Conservation (phyloP, 1,140 invertebrate species). For the Dysdera silvatica region DNA sequence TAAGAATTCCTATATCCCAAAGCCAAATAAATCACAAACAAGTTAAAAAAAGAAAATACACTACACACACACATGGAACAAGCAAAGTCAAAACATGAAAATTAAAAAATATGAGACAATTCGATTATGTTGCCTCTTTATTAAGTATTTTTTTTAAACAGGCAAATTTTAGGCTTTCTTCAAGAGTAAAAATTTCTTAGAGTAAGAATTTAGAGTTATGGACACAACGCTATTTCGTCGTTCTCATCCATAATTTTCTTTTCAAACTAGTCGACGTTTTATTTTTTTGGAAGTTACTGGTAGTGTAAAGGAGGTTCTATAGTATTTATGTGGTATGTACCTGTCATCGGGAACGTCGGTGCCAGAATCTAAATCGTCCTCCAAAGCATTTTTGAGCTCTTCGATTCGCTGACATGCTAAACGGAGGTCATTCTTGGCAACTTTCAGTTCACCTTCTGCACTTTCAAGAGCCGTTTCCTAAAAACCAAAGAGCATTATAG, state of each 20-base stretch:
- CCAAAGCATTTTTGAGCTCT: constrained; percentile 74
- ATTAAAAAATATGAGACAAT: too few relatives aligned
- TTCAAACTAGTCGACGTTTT: not conserved
- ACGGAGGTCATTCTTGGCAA: constrained; percentile 58
- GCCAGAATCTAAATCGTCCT: constrained; percentile 47
- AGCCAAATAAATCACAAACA: too few relatives aligned
- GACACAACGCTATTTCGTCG: not conserved
- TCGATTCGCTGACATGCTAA: constrained; percentile 73
- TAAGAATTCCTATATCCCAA: too few relatives aligned
- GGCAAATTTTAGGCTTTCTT: not conserved
- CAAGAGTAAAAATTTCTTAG: not conserved
- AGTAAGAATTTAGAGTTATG: not conserved
- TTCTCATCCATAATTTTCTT: not conserved
- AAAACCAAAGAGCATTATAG: constrained; percentile 4
- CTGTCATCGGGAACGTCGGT: constrained; percentile 40
- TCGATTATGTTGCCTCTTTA: too few relatives aligned
- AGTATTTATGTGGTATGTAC: constrained; percentile 20
- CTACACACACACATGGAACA: too few relatives aligned
- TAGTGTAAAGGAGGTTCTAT: too few relatives aligned
- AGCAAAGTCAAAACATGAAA: too few relatives aligned
- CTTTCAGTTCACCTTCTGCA: constrained; percentile 45
- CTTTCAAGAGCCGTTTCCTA: constrained; percentile 43
- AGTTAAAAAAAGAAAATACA: too few relatives aligned
- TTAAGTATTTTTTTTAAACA: not conserved
- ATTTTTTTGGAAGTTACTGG: not conserved